Evolutionary conservation across 92 coral and sea anemone genomes (phyloP), one percentile per base, ranked within the genome.

Genomic region (Heteractis magnifica): DNA sequence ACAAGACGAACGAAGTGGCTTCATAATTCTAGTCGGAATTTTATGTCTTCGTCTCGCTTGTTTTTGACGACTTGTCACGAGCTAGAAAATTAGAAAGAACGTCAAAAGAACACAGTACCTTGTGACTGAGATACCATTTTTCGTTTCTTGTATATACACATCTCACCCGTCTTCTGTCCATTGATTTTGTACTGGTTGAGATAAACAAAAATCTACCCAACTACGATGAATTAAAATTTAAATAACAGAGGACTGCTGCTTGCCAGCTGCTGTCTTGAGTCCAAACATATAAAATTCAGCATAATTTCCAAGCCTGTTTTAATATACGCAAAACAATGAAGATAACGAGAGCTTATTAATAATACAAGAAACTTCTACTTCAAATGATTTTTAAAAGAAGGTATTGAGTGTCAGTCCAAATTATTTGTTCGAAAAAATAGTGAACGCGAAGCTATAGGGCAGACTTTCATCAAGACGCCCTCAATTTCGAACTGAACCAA

Each of bases 311-410:
- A 51, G 58, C 7, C 84, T 68, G 74, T 81, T 81, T 81, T 81
- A 81, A 81, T 81, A 81, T 81, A 81, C 84, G 70, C 58, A 78
- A n/a, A 44, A 51, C 14, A 80, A 80, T 62, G 21, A 65, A 62
- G 77, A 65, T 68, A 68, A 68, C 84, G 77, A 70, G 65, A 68
- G 56, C 84, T 81, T 70, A 81, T 81, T 56, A 81, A 81, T 81
- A 51, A 81, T 81, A 81, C 41, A 81, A n/a, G 23, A 81, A 70
- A 59, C 72, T 59, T 59, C 9, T 68, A 26, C 73, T 68, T 68
- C 49, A 68, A 68, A 23, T 26, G 49, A 14, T 20, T 68, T 68
- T 68, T 62, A 62, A 68, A 68, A 68, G 73, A 68, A 68, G 49
- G 73, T 5, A 68, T 26, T 23, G 73, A 68, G 73, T 26, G 15